Percentiles rank a stretch among this genome's conserved stretches.
Conservation (phyloP, 2,888 invertebrate species). For the Spicauda simplicius region DNA sequence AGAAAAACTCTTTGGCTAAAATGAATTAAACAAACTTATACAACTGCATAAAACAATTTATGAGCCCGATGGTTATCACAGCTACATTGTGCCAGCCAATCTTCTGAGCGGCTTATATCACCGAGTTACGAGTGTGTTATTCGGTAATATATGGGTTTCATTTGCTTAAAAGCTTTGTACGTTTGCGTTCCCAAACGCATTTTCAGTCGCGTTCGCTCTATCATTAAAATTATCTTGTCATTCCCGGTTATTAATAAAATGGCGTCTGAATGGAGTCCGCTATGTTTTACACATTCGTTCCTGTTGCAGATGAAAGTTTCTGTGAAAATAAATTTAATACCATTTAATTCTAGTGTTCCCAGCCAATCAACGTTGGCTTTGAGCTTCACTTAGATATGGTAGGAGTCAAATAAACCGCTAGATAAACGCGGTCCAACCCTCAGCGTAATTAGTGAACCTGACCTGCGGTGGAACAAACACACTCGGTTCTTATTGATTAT, state of each 20-base stretch:
- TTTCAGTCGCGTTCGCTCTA: constrained; percentile 63
- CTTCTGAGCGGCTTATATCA: constrained; percentile 74
- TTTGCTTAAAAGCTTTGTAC: constrained; percentile 82
- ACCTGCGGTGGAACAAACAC: neutral
- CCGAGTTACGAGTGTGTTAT: constrained; percentile 75
- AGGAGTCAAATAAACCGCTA: constrained; percentile 20
- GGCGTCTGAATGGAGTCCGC: constrained; percentile 29
- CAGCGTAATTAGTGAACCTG: constrained; percentile 16
- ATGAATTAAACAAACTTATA: constrained; percentile 38
- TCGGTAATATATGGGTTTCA: constrained; percentile 78
- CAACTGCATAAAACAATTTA: constrained; percentile 64
- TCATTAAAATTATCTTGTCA: constrained; percentile 72
- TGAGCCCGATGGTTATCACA: constrained; percentile 56
- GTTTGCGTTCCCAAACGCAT: constrained; percentile 68
- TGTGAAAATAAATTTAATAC: neutral
- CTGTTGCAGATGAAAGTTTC: neutral
- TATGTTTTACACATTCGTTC: neutral
- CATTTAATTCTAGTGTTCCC: constrained; percentile 11
- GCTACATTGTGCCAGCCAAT: constrained; percentile 71
- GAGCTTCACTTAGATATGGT: constrained; percentile 15
- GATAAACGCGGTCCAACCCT: constrained; percentile 14
- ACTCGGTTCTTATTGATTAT: neutral
- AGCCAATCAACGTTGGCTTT: constrained; percentile 5
- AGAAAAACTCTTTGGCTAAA: constrained; percentile 40
- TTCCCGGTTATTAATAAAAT: constrained; percentile 60